Percentiles rank a stretch among this genome's conserved stretches.
Conservation (phyloP, 2,113 vertebrate species). For the Mus pahari region DNA sequence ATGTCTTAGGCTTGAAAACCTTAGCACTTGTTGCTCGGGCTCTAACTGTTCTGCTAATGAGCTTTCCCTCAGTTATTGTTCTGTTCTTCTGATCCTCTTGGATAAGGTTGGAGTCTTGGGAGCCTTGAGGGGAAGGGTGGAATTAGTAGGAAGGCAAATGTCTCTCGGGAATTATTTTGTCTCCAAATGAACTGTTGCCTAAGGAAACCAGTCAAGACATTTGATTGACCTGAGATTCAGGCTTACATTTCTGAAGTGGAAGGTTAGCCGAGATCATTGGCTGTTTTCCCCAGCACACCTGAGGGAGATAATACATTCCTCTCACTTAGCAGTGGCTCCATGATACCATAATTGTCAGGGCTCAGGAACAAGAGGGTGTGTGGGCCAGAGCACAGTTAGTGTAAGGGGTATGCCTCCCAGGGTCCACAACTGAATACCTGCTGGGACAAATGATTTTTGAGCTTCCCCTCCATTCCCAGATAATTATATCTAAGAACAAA, state of each 20-base stretch:
- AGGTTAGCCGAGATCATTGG: background rate
- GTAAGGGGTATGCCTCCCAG: background rate
- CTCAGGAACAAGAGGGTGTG: background rate
- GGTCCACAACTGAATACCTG: background rate
- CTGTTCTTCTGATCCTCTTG: background rate
- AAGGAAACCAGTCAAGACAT: constrained; percentile 41
- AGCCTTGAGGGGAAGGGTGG: background rate
- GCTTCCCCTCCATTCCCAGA: background rate
- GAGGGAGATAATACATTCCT: background rate
- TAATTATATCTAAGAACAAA: constrained; percentile 32
- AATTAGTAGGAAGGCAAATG: background rate
- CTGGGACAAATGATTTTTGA: background rate
- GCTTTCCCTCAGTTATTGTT: constrained; percentile 10
- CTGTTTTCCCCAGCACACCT: background rate
- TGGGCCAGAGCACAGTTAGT: background rate
- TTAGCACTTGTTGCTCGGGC: background rate
- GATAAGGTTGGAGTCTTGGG: background rate
- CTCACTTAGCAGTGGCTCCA: background rate
- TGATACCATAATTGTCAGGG: background rate
- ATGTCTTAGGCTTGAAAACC: background rate
- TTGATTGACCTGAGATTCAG: background rate
- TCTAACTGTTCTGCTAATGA: background rate
- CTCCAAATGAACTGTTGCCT: constrained; percentile 61
- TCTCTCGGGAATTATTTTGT: constrained; percentile 61
- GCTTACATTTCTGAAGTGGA: constrained; percentile 27